Conservation (phyloP, 2,113 vertebrate species). For the Periophthalmus modestus region DNA sequence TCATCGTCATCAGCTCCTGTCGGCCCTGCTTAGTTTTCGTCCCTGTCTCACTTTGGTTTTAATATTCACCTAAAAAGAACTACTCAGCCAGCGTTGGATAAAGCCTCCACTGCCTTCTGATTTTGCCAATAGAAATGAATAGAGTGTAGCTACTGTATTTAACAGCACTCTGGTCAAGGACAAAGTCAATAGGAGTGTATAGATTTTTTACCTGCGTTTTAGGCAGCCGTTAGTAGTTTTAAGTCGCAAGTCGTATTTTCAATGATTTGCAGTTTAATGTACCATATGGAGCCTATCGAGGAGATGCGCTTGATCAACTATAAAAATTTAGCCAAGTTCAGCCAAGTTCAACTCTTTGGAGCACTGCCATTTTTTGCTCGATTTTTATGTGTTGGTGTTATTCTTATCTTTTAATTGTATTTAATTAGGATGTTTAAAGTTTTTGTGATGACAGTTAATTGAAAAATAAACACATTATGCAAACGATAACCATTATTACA, state of each 20-base stretch:
- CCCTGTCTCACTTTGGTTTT: not conserved
- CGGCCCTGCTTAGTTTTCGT: constrained; percentile 2
- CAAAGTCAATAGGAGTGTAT: not conserved
- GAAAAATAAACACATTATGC: not conserved
- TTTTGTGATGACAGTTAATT: no score
- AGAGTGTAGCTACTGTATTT: not conserved
- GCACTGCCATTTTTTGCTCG: not conserved
- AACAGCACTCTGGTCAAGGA: not conserved
- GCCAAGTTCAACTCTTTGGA: not conserved
- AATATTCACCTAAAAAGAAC: not conserved
- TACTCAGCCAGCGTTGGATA: not conserved
- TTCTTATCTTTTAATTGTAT: not conserved
- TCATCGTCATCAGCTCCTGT: constrained; percentile 8
- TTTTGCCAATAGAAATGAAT: not conserved
- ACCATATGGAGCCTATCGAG: not conserved
- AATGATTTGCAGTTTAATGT: not conserved
- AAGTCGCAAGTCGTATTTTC: not conserved
- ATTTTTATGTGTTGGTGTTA: not conserved
- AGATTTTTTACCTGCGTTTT: not conserved
- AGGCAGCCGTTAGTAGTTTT: not conserved
- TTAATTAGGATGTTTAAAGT: not conserved
- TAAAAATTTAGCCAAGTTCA: not conserved
- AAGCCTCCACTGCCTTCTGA: not conserved
- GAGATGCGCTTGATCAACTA: not conserved
- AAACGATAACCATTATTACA: not conserved